Conservation (phyloP, 2,888 invertebrate genomes). For the Lordiphosa andalusiaca region DNA sequence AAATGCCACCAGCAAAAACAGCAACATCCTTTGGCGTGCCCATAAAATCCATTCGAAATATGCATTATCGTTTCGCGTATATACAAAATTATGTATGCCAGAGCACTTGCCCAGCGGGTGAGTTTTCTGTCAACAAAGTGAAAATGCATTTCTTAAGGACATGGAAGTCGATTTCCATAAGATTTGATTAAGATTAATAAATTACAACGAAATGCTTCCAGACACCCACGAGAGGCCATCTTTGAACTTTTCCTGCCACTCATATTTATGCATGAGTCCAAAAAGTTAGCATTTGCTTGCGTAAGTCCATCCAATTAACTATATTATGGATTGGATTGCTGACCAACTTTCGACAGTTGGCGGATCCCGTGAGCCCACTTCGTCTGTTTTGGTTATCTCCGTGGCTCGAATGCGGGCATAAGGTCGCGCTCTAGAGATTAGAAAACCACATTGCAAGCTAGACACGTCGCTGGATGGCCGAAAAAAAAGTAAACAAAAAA, state of each 20-base stretch:
- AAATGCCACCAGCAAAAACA: conserved; percentile 30
- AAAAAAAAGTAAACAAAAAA: conserved; percentile 36
- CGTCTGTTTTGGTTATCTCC: neutral
- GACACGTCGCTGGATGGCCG: conserved; percentile 30
- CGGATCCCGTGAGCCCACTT: conserved; percentile 11
- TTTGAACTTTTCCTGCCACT: conserved; percentile 33
- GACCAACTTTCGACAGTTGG: conserved; percentile 42
- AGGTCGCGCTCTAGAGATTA: conserved; percentile 40
- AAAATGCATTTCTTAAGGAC: conserved; percentile 17
- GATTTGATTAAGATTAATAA: conserved; percentile 24
- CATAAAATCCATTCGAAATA: conserved; percentile 26
- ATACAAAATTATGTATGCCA: conserved; percentile 20
- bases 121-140: conserved; percentile 36
- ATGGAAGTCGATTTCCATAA: conserved; percentile 27
- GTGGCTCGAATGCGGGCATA: conserved; percentile 13
- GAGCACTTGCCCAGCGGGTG: conserved; percentile 44
- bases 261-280: conserved; percentile 33
- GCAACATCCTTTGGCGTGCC: conserved; percentile 18
- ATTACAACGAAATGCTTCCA: conserved; percentile 16
- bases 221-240: conserved; percentile 13
- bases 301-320: conserved; percentile 48
- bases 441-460: conserved; percentile 47
- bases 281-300: conserved; percentile 21
- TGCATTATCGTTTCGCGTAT: conserved; percentile 12
- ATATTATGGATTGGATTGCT: conserved; percentile 9